Evolutionary conservation across 2,888 invertebrate species (phyloP).

Genomic region (Zele albiditarsus): DNA sequence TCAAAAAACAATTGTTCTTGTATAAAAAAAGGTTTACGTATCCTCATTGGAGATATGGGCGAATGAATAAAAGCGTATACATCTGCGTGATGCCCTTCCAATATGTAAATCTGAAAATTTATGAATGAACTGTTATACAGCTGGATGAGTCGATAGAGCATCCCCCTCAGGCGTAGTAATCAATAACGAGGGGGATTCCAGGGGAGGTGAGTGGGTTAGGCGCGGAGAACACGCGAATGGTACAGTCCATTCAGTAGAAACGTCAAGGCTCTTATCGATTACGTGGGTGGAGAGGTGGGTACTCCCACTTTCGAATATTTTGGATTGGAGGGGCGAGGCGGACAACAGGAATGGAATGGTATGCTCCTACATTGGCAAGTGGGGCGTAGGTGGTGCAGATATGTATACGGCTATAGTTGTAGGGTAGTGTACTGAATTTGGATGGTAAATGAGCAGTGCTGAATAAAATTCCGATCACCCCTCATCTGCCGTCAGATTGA

Average conservation of each 20-base stretch:
- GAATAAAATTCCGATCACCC: constrained; percentile 46
- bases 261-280: constrained; percentile 69
- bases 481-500: constrained; percentile 43
- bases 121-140: constrained; percentile 72
- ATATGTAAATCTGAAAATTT: constrained; percentile 64
- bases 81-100: background rate
- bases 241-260: constrained; percentile 71
- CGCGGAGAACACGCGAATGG: constrained; percentile 64
- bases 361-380: constrained; percentile 4
- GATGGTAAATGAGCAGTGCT: constrained; percentile 44
- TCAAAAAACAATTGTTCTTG: too few species aligned
- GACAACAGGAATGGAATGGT: background rate
- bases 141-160: constrained; percentile 70
- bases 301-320: constrained; percentile 10
- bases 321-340: background rate
- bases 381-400: constrained; percentile 43
- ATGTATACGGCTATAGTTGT: background rate
- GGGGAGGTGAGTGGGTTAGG: constrained; percentile 50
- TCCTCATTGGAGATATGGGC: background rate
- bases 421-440: constrained; percentile 49
- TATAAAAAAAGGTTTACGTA: background rate
- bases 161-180: constrained; percentile 67
- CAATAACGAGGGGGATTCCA: constrained; percentile 63
- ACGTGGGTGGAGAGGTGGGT: constrained; percentile 60
- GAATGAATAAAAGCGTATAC: background rate